phyloP scores from a whole-genome alignment of 2,113 vertebrate genomes.

The Hassar affinis region DNA sequence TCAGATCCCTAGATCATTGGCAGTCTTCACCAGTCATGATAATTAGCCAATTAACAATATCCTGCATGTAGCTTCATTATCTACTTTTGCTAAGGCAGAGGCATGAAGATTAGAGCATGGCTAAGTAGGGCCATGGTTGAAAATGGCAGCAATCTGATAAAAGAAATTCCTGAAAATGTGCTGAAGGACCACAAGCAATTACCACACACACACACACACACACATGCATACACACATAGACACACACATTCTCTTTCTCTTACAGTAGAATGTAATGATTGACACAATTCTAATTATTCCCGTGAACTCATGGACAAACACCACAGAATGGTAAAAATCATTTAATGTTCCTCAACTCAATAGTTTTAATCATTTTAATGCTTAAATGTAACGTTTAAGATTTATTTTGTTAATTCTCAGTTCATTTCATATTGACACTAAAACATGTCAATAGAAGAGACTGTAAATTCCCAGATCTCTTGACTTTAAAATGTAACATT shows the following conservation, averaged over 20 bases:
- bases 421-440: background rate
- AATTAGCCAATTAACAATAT: slow-evolving; percentile 59
- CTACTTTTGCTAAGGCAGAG: slow-evolving; percentile 1
- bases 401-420: background rate
- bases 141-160: slow-evolving; percentile 39
- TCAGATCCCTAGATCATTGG: background rate
- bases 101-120: slow-evolving; percentile 23
- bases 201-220: background rate
- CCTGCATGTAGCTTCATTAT: slow-evolving; percentile 42
- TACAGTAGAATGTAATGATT: slow-evolving; percentile 48
- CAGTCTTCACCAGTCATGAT: slow-evolving; percentile 1
- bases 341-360: background rate
- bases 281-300: slow-evolving; percentile 27
- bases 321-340: too few species aligned
- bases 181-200: background rate
- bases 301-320: background rate
- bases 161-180: slow-evolving; percentile 19
- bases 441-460: background rate
- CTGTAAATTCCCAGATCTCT: background rate
- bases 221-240: background rate
- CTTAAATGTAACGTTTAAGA: background rate
- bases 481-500: background rate
- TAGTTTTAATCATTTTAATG: background rate
- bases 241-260: background rate
- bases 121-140: slow-evolving; percentile 32